Evolutionary conservation across 2,888 invertebrate genomes (phyloP), one percentile per base, ranked within the genome.

Genomic region (Brachyopa scutellaris): DNA sequence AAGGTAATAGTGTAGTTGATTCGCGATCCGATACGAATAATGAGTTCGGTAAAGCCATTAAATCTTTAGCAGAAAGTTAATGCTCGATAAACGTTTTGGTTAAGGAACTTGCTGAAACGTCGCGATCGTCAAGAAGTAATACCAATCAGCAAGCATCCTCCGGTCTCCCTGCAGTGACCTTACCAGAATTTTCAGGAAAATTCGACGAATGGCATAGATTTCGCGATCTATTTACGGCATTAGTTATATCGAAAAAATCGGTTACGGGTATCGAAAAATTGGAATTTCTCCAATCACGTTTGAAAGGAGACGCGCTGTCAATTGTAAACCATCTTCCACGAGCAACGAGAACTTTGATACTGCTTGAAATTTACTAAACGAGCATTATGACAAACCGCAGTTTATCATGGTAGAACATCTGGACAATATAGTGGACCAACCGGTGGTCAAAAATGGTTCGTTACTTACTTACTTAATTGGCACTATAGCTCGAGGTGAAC

Each of bases 211-310:
- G 64, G 29, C 11, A 51, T 29, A 36, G 67, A n/a, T 67, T 67
- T 67, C 55, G 66, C 42, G 31, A 66, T 53, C 38, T 66, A n/a
- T 40, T 53, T 66, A 53, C 42, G 8, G 66, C 66, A n/a, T 17
- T 66, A 40, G 51, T 55, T 7, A 45, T 19, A 42, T 53, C 42
- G 0, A 38, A 38, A 29, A 29, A 51, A n/a, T 9, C 66, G 8
- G 17, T 66, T 13, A 53, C 42, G 13, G 53, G 66, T 11, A 38
- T 64, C 9, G 73, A 74, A 40, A 74, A 64, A 23, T 49, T 74
- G 7, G 64, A 66, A 31, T 57, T 45, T 36, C 40, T 74, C 17
- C 53, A 55, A 17, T 47, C 19, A 9, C 15, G 45, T 2, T 23
- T 70, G 8, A 51, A 53, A 8, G 70, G 70, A 1, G 33, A 53